Conservation (phyloP, 2,113 vertebrate genomes). For the Climacteris rufus region DNA sequence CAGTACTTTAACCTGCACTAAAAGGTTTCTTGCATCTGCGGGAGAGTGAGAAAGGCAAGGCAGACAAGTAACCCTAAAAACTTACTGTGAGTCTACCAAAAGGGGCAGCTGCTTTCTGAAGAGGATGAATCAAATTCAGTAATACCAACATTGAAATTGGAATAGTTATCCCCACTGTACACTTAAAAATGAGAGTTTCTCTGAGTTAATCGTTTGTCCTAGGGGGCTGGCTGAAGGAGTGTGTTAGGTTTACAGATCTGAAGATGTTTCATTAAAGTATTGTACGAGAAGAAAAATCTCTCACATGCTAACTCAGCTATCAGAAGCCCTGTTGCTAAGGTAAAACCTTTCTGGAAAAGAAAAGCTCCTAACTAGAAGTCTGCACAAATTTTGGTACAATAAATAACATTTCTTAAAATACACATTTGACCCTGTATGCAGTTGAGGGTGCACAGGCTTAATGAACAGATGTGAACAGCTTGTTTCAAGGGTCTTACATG, state of each 20-base stretch:
- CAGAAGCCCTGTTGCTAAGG: not conserved
- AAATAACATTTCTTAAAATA: not conserved
- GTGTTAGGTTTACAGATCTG: not conserved
- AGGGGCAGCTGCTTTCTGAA: constrained; percentile 17
- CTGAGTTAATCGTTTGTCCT: not conserved
- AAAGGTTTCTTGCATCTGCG: not conserved
- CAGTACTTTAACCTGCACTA: not conserved
- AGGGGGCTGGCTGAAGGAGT: not conserved
- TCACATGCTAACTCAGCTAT: not conserved
- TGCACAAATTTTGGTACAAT: not conserved
- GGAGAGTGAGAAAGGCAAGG: not conserved
- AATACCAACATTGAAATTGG: not conserved
- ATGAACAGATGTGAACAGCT: not conserved
- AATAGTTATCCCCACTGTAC: not conserved
- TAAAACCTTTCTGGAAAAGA: not conserved
- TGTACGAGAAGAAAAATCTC: not conserved
- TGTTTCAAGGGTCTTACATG: not conserved
- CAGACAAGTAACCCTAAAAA: constrained; percentile 18
- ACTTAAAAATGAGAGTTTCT: not conserved
- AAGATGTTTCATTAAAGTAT: not conserved
- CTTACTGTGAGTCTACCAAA: not conserved
- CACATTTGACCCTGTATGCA: not conserved
- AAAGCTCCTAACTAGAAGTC: not conserved
- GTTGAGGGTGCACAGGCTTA: not conserved
- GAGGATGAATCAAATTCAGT: not conserved